Evolutionary conservation across 2,888 invertebrate species (phyloP).

Genomic region (Cheilosia urbana): DNA sequence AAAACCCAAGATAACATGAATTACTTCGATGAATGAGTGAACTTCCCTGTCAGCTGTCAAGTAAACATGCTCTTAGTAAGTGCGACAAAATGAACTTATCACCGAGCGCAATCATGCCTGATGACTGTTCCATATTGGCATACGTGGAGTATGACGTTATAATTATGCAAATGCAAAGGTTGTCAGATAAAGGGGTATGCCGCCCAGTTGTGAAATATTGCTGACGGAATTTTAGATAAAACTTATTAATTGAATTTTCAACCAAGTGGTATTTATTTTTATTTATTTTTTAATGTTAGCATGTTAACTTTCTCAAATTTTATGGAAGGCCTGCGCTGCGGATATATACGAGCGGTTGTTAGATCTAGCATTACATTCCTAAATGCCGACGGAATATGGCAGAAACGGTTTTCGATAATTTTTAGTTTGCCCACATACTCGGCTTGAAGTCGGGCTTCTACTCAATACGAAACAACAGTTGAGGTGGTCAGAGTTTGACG

Average conservation of each 20-base stretch:
- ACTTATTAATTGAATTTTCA: conserved; percentile 63
- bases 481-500: too few relatives aligned
- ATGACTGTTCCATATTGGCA: conserved; percentile 28
- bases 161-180: conserved; percentile 12
- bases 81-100: conserved; percentile 40
- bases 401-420: not conserved
- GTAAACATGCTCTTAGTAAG: conserved; percentile 10
- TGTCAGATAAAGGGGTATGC: not conserved
- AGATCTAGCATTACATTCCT: not conserved
- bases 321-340: not conserved
- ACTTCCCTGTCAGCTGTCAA: conserved; percentile 15
- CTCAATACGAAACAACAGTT: too few relatives aligned
- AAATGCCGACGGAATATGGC: conserved; percentile 8
- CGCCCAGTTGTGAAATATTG: conserved; percentile 13
- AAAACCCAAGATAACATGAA: conserved; percentile 39
- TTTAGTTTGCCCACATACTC: too few relatives aligned
- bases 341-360: conserved; percentile 4
- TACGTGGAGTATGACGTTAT: conserved; percentile 7
- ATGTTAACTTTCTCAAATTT: not conserved
- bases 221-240: conserved; percentile 57
- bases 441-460: too few relatives aligned
- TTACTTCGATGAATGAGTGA: conserved; percentile 25
- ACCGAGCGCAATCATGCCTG: conserved; percentile 28
- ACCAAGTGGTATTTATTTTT: not conserved
- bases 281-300: not conserved